Evolutionary conservation across 2,113 vertebrate genomes (phyloP), one percentile per base, ranked within the genome.

Genomic region (Leucoraja erinaceus): DNA sequence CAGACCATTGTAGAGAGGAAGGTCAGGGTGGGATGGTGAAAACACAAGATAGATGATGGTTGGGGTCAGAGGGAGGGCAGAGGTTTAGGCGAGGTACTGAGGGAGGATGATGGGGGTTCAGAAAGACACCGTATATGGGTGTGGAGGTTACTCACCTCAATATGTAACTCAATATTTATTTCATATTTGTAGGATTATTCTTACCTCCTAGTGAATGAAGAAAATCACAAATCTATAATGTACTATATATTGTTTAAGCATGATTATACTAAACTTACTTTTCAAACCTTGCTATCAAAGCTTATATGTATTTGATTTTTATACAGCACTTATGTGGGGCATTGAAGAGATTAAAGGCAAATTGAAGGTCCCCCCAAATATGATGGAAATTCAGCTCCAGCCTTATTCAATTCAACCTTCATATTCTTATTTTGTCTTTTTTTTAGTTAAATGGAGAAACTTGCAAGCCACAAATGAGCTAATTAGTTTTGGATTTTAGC

Each of bases 211-310:
- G 10, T 75, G 18, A 10, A n/a, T 9, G 28, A 75, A 75, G 28
- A 28, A 75, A 75, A 31, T 75, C 74, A n/a, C 28, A 28, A 28
- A 75, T 75, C 20, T 22, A 84, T 4, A 28, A 22, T 28, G 28
- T 59, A 20, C 47, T 47, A 47, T 47, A 47, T 47, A 59, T 84
- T 84, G 47, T 18, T 28, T 56, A 38, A 28, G 56, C 56, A 84
- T 84, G 56, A 84, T 81, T 54, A 81, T 81, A 54, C 12, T 79
- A 79, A 79, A 47, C 33, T 83, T 83, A 83, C 0, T 83, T 83
- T 25, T 47, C 20, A 56, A 10, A 83, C 38, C 47, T 56, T 59
- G 22, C 54, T 22, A 59, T 83, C 22, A 83, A 59, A 84, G 11
- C 2, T 11, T 84, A 28, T 59, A 56, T 84, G 20, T 25, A 4